A percentile compares a stretch with the other conserved stretches of the same genome.
These are phyloP conservation scores for Steatornis caripensis DNA, from an alignment of 2,113 vertebrate genomes.

Conservation along the genomic window DNA sequence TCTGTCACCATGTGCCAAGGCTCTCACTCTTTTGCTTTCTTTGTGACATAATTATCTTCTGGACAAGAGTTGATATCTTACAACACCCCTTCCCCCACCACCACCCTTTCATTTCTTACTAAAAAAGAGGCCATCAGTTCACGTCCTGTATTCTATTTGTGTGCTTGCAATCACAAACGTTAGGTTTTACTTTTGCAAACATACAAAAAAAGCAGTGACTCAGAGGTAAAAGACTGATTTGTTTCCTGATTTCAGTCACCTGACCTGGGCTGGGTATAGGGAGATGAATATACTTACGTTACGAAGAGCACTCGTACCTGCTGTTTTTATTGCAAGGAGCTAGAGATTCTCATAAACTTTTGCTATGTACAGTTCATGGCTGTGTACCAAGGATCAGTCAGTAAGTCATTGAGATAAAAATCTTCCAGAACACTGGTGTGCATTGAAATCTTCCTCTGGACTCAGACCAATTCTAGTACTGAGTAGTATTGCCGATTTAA, in stretches of 20 bases:
- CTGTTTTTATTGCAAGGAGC: neutral
- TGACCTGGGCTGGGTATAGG: neutral
- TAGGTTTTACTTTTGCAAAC: neutral
- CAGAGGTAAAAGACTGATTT: neutral
- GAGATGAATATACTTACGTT: neutral
- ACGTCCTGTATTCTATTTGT: neutral
- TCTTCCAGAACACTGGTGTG: neutral
- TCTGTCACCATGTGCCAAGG: neutral
- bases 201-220: neutral
- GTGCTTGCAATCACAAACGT: neutral
- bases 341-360: neutral
- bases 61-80: neutral
- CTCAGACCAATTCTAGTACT: neutral
- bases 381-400: neutral
- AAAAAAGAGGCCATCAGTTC: neutral
- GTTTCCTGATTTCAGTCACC: neutral
- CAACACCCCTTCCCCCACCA: no score
- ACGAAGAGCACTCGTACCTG: neutral
- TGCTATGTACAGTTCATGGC: neutral
- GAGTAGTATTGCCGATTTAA: neutral
- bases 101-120: neutral
- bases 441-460: neutral
- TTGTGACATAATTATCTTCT: neutral
- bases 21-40: neutral
- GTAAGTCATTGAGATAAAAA: neutral